Percentiles rank a stretch among this genome's conserved stretches.
Conservation (phyloP, 2,113 vertebrate species). For the Seriola quinqueradiata region DNA sequence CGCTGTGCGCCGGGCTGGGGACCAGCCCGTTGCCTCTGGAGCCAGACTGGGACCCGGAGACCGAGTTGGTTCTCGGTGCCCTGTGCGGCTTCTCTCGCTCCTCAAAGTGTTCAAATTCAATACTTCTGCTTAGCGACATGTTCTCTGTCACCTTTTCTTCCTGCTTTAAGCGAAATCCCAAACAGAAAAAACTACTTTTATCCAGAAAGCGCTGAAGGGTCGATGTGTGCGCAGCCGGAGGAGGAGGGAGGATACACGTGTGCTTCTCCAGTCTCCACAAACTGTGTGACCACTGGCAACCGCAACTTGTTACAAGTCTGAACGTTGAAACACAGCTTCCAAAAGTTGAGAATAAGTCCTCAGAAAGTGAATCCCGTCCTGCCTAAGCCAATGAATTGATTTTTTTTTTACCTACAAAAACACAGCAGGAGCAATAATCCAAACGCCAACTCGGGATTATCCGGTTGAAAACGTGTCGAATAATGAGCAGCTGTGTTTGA, state of each 20-base stretch:
- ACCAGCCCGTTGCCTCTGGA: constrained; percentile 89
- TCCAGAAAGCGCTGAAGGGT: constrained; percentile 7
- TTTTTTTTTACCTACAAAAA: neutral
- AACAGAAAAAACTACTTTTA: constrained; percentile 30
- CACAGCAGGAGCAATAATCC: constrained; percentile 24
- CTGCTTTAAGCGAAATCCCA: neutral
- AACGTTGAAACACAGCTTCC: neutral
- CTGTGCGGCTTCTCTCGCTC: constrained; percentile 92
- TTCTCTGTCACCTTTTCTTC: neutral
- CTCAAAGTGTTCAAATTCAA: constrained; percentile 97
- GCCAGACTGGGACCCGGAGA: constrained; percentile 83
- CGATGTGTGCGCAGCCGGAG: constrained; percentile 6
- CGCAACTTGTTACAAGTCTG: neutral
- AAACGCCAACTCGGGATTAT: constrained; percentile 23
- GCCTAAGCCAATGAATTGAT: constrained; percentile 9
- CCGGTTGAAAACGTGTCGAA: constrained; percentile 18
- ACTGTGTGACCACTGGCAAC: neutral
- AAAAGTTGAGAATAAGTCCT: neutral
- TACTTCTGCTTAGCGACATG: constrained; percentile 90
- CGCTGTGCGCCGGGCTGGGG: constrained; percentile 97
- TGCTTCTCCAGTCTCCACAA: constrained; percentile 16
- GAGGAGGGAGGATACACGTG: constrained; percentile 41
- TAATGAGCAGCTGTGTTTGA: neutral
- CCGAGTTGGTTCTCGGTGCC: constrained; percentile 78
- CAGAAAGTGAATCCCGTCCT: neutral